Base-by-base conservation (phyloP, 2,888 invertebrate species). In the Melipona beecheii region DNA sequence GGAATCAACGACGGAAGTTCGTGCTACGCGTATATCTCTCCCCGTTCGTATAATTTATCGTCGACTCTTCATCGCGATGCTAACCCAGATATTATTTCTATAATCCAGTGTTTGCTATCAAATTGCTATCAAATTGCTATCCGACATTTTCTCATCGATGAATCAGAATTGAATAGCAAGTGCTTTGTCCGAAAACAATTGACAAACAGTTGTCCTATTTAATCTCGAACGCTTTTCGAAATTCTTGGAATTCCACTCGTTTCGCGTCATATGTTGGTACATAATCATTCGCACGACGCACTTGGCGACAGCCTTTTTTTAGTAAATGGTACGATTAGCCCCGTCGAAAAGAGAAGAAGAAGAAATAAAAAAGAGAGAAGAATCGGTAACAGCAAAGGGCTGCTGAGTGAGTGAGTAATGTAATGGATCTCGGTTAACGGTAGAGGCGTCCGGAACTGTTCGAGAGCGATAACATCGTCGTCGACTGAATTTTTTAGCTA, bases 401-500 rank as follows among this genome's bases (percentile, higher is more conserved):
- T 90, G 43, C 43, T 43, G 43, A 31, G 9, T 43, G 90, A 90
- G 89, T 90, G 86, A 89, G 84, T 87, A 89, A 90, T 84, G 87
- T 89, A 90, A 90, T 90, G 90, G 89, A 78, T 75, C 82, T 78
- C 84, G 87, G 84, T 87, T 78, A 88, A 86, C 86, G 87, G 76
- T n/a, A 84, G 85, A 75, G 74, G 78, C 86, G 81, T 86, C 71
- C 81, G 71, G 72, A 68, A 58, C 3, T n/a, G 17, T 50, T 68
- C 70, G 73, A 88, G 86, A 75, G 89, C 83, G 89, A 86, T 86
- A 89, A 82, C 19, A 11, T 11, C 2, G 31, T 11, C 5, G 31
- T 13, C 90, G 86, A 87, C 90, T 92, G 93, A 93, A 93, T 93
- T 93, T 93, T 93, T 89, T 90, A 92, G 90, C 90, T 91, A 93